Evolutionary conservation across 2,113 vertebrate genomes (phyloP).

Genomic region (Baryphthengus martii): DNA sequence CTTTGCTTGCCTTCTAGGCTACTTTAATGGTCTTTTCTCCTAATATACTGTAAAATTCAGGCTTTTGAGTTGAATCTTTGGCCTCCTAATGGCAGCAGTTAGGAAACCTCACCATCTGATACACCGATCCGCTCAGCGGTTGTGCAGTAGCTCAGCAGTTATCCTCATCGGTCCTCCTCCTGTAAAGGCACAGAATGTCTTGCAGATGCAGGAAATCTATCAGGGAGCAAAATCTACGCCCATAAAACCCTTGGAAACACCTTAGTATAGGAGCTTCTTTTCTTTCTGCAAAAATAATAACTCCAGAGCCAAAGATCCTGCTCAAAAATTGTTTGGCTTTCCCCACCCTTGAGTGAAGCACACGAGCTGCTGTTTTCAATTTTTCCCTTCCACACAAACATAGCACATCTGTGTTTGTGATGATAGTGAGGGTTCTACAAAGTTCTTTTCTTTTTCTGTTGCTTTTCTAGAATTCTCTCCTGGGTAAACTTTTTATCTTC

Average conservation of each 20-base stretch:
- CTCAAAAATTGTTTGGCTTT: not conserved
- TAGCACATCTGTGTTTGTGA: not conserved
- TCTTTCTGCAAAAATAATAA: not conserved
- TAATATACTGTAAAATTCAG: not conserved
- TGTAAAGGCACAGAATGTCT: not conserved
- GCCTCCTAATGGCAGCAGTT: not conserved
- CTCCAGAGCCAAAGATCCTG: not conserved
- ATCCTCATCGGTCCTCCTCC: not conserved
- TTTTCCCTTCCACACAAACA: not conserved
- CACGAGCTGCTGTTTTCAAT: not conserved
- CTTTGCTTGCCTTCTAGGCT: not conserved
- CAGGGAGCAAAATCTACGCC: not conserved
- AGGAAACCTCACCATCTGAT: not conserved
- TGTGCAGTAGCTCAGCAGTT: not conserved
- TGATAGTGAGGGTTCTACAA: not conserved
- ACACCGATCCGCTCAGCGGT: not conserved
- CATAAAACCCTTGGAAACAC: not conserved
- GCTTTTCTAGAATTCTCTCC: not conserved
- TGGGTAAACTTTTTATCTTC: not conserved
- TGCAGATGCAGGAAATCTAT: not conserved
- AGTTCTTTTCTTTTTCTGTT: not conserved
- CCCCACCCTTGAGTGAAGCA: not conserved
- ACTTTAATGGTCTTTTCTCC: not conserved
- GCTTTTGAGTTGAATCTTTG: not conserved
- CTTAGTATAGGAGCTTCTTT: not conserved